Base-by-base conservation (phyloP, 2,113 vertebrate genomes). In the Tragulus kanchil region DNA sequence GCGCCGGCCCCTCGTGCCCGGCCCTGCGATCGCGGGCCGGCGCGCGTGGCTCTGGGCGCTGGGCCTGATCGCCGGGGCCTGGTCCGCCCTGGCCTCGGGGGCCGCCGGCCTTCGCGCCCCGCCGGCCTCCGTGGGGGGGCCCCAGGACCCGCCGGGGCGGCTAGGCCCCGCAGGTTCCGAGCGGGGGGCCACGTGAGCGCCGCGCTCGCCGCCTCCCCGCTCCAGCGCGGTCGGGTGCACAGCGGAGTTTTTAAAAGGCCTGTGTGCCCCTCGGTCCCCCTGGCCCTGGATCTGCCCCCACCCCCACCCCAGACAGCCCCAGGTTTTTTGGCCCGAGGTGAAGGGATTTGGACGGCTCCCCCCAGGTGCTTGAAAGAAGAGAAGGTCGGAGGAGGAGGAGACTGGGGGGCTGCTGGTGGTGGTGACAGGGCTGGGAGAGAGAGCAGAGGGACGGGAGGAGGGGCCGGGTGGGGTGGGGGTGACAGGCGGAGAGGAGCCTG, bases 331-430 rank as follows among this genome's bases (percentile, higher is more conserved):
- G 95, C 97, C 95, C 45, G 97, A 97, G 97, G 97, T 98, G 95
- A 95, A 95, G 93, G 97, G 94, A 69, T 97, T 94, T 93, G 97
- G 97, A 96, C 95, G 52, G 52, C 79, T 93, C 87, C 77, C 97
- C 95, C 97, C 94, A 98, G 98, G 97, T 98, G 96, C 97, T 96
- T 98, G 98, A 98, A 97, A 98, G 98, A 87, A 97, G 98, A 98
- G 98, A 96, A 97, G 97, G 97, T 97, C 85, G 98, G 97, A 97
- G 97, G 97, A 92, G 97, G 98, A 97, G 97, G 75, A 98, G 97
- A 97, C 97, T 97, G 98, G 98, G 90, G 93, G 97, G 89, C 67
- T 75, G 90, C 56, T 96, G 96, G 82, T 97, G 97, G 90, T 97
- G 95, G 89, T 93, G 97, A 92, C 96, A 98, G 96, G 95, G 96